phyloP scores from a whole-genome alignment of 2,113 vertebrate genomes.

The Petroica traversi region DNA sequence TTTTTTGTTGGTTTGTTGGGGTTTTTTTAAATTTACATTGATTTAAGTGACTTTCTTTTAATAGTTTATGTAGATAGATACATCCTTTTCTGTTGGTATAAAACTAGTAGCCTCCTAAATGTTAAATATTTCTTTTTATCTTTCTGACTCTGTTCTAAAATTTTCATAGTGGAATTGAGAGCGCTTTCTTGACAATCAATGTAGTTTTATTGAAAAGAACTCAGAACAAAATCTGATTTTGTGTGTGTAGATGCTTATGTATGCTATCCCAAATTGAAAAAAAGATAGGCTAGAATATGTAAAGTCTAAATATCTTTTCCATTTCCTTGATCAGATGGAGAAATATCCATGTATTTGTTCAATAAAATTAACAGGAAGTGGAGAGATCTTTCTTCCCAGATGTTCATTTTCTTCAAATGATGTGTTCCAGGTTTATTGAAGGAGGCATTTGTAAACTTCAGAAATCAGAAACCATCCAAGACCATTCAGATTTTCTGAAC shows the following conservation, averaged over 20 bases:
- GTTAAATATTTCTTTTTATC: not conserved
- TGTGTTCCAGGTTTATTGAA: not conserved
- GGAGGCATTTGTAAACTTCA: not conserved
- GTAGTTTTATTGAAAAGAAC: not conserved
- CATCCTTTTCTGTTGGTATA: not conserved
- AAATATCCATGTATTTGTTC: not conserved
- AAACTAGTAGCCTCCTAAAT: not conserved
- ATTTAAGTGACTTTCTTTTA: not conserved
- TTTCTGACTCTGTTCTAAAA: not conserved
- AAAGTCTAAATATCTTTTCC: not conserved
- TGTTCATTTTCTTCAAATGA: not conserved
- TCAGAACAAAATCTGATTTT: not conserved
- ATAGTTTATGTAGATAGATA: fast-evolving
- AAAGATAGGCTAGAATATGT: not conserved
- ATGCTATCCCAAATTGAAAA: not conserved
- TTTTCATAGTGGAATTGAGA: not conserved
- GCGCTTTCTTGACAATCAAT: not conserved
- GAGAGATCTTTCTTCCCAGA: not conserved
- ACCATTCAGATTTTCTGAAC: not conserved
- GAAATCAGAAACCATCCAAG: not conserved
- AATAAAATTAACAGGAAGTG: not conserved
- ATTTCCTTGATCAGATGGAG: not conserved
- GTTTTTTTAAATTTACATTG: not conserved
- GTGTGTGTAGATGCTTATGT: not conserved
- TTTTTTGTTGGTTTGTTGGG: too few species aligned